A percentile compares a stretch with the other conserved stretches of the same genome.
Evolutionary conservation across 2,113 vertebrate species (phyloP).

Genomic region (Sinocyclocheilus anophthalmus): DNA sequence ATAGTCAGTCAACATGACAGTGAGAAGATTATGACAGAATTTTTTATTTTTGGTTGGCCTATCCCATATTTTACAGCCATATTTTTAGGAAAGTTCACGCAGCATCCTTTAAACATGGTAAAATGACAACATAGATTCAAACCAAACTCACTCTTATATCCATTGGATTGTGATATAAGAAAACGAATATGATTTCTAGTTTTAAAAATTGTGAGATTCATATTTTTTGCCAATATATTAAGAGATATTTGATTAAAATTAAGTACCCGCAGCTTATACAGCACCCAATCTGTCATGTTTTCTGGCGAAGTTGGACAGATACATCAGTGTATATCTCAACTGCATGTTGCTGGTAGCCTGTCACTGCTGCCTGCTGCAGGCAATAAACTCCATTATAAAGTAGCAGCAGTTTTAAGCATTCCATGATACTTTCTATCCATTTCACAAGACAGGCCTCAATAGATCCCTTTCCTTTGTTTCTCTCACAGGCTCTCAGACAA

Average conservation of each 20-base stretch:
- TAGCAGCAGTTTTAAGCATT: background rate
- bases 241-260: background rate
- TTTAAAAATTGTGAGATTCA: background rate
- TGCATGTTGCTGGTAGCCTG: too few relatives aligned
- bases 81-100: background rate
- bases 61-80: too few relatives aligned
- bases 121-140: background rate
- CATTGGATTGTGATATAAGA: background rate
- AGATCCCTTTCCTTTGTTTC: constrained; percentile 36
- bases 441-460: background rate
- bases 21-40: background rate
- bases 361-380: background rate
- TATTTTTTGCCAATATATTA: background rate
- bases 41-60: background rate
- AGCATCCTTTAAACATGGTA: background rate
- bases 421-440: constrained; percentile 2
- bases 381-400: background rate
- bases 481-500: constrained; percentile 14
- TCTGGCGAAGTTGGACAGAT: background rate
- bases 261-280: background rate
- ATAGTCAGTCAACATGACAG: too few relatives aligned
- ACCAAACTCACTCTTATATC: background rate
- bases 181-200: background rate
- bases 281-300: background rate
- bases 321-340: background rate